These are phyloP conservation scores for Drosophila nigrodunni DNA, from an alignment of 1,140 invertebrate genomes.

Conservation along the genomic window DNA sequence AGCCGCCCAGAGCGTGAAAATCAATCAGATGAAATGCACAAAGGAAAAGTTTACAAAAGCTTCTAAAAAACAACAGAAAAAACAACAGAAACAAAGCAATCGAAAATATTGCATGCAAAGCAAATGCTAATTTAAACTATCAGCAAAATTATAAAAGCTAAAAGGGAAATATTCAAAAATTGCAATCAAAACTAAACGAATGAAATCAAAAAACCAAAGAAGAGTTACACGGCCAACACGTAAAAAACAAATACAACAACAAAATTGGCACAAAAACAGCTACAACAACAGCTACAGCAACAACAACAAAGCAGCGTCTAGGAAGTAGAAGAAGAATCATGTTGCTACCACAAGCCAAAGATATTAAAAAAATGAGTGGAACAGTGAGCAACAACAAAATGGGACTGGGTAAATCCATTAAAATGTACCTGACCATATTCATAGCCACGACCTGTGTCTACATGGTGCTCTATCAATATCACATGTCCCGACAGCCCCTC, in stretches of 20 bases:
- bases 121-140: slow-evolving; percentile 30
- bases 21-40: slow-evolving; percentile 43
- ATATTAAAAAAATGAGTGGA: slow-evolving; percentile 35
- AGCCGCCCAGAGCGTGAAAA: slow-evolving; percentile 40
- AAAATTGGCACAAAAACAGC: slow-evolving; percentile 22
- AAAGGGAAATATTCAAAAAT: slow-evolving; percentile 14
- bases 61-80: slow-evolving; percentile 8
- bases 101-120: slow-evolving; percentile 41
- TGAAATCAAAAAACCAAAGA: slow-evolving; percentile 66
- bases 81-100: slow-evolving; percentile 23
- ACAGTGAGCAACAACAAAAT: slow-evolving; percentile 60
- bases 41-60: not conserved
- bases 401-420: slow-evolving; percentile 81
- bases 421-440: slow-evolving; percentile 85
- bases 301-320: slow-evolving; percentile 25
- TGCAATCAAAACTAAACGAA: slow-evolving; percentile 58
- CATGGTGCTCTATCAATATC: slow-evolving; percentile 84
- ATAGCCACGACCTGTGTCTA: slow-evolving; percentile 83
- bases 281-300: slow-evolving; percentile 21
- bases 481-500: slow-evolving; percentile 73
- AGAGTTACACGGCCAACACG: slow-evolving; percentile 60
- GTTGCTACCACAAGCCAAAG: slow-evolving; percentile 35
- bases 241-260: slow-evolving; percentile 49
- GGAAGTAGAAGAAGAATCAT: not conserved
- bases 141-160: slow-evolving; percentile 21